Base-by-base conservation (phyloP, 2,888 invertebrate species). In the Ennomos quercinarius region DNA sequence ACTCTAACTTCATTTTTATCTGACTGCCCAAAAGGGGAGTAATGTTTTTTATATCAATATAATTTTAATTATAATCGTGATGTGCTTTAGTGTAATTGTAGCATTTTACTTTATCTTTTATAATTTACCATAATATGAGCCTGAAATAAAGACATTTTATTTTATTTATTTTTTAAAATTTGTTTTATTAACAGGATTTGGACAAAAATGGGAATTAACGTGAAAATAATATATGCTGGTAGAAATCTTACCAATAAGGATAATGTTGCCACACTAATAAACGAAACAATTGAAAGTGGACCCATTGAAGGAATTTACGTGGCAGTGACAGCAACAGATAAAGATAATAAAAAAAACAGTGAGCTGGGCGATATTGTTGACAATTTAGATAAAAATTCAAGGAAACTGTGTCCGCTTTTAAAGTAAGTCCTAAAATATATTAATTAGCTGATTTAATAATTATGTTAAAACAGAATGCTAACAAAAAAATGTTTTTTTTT, bases 271-370 rank as follows among this genome's bases (percentile, higher is more conserved):
- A 12, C n/a, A 1, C 4, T 38, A 0, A 2, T 54, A 0, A 12
- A 54, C 4, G 37, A 49, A 2, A 34, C 27, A 9, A 36, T 2
- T 10, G 2, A 36, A 10, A 8, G 8, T 17, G 49, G n/a, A 0
- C 45, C 41, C 5, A 13, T 59, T 9, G 59, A 59, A 54, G 59
- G 54, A 45, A 55, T 60, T 34, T 60, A 59, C 34, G 44, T 59
- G 12, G 17, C 41, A 40, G 40, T 5, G 9, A 43, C 34, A 44
- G 40, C 12, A 4, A 5, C n/a, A 10, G 12, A 10, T 2, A 13
- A 13, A 4, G 43, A 17, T 11, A 17, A 6, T 34, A 43, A 27
- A 5, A 10, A 35, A 1, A 9, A 27, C 11, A 36, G 10, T 6
- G 9, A 10, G 1, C 6, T 45, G 10, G 8, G n/a, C 13, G 44